Conservation (phyloP, 2,113 vertebrate genomes). For the Ranitomeya imitator region DNA sequence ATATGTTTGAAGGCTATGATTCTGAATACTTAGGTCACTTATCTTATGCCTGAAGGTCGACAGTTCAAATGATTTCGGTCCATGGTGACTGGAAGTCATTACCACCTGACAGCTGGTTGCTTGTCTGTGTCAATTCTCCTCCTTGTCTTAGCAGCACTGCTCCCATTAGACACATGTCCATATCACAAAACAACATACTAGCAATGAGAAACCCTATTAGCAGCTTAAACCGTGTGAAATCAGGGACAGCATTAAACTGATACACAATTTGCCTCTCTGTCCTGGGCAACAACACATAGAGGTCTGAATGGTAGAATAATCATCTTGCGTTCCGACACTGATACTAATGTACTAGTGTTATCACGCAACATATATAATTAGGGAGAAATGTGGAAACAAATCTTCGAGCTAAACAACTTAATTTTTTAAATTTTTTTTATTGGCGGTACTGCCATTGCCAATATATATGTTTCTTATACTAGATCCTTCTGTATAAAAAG, state of each 20-base stretch:
- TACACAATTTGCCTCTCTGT: constrained; percentile 6
- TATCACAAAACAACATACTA: constrained; percentile 54
- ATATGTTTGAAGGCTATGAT: constrained; percentile 47
- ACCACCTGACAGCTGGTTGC: constrained; percentile 56
- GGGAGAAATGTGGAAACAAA: background rate
- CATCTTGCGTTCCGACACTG: background rate
- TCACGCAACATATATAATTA: background rate
- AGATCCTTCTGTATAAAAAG: too few relatives aligned
- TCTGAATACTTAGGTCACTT: constrained; percentile 55
- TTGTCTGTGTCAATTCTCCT: constrained; percentile 56
- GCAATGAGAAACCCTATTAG: constrained; percentile 54
- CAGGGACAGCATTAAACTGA: constrained; percentile 2
- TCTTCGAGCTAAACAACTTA: background rate
- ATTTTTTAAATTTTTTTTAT: background rate
- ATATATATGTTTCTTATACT: too few relatives aligned
- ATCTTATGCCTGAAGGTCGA: constrained; percentile 55
- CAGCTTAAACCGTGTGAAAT: constrained; percentile 38
- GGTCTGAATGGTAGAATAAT: background rate
- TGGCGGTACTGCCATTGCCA: background rate
- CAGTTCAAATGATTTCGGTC: constrained; percentile 58
- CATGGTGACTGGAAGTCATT: constrained; percentile 57
- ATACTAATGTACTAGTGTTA: background rate
- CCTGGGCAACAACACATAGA: background rate
- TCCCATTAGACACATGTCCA: constrained; percentile 57
- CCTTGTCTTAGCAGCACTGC: constrained; percentile 39